Evolutionary conservation across 2,113 vertebrate genomes (phyloP), one percentile per base, ranked within the genome.

Genomic region (Eleginops maclovinus): DNA sequence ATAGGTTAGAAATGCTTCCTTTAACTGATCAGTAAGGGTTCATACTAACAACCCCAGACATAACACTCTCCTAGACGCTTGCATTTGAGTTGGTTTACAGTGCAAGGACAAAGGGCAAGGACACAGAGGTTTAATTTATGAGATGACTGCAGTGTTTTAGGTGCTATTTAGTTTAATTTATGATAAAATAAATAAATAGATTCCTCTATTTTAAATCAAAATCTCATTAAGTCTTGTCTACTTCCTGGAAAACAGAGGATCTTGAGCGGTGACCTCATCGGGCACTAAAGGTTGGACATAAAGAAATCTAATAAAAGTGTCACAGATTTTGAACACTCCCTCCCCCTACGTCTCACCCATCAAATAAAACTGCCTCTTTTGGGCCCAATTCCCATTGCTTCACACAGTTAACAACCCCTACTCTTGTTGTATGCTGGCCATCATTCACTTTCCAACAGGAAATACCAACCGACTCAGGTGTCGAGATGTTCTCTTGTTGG

Each of bases 231-330:
- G 2, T 66, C 43, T 28, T 24, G 2, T 59, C 43, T 28, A 41
- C 62, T 77, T 72, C 28, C 14, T 61, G 31, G 62, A 77, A 72
- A 77, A 78, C 63, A 67, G 22, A 58, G 58, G 31, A 69, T 47
- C 19, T 26, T 62, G 10, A 73, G 54, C 17, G 40, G 60, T 86
- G 83, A 88, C 78, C 62, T 90, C 83, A 84, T 74, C 53, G 4
- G n/a, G 62, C 62, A 77, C 24, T 60, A 62, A 65, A 73, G 63
- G 49, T 55, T 64, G 56, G 17, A 49, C 66, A 69, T 78, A 75
- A 83, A 85, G n/a, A 85, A 81, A 13, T 50, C 66, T 21, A 71
- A 82, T 87, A 78, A 87, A 89, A 81, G 47, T 50, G 58, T 87
- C 63, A 62, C 56, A 49, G 55, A 64, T 58, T 83, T 61, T 75